Evolutionary conservation across 2,888 invertebrate species (phyloP).

Genomic region (Caenorhabditis auriculariae): DNA sequence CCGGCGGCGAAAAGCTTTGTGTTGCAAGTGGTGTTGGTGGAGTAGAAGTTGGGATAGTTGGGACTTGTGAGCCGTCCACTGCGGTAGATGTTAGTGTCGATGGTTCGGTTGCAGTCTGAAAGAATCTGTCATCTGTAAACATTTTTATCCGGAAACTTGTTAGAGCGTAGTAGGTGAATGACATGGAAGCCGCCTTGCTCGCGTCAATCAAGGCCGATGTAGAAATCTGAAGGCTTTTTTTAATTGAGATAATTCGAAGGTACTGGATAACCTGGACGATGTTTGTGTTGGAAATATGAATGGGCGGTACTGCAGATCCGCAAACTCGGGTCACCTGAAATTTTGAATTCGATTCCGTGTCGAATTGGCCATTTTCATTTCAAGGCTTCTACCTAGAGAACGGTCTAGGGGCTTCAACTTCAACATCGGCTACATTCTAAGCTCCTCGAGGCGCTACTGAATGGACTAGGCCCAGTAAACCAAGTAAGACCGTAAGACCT

Average conservation of each 20-base stretch:
- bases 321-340: too few relatives aligned
- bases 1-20: conserved; percentile 36
- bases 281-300: conserved; percentile 33
- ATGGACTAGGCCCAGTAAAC: too few relatives aligned
- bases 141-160: conserved; percentile 17
- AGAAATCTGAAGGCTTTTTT: conserved; percentile 36
- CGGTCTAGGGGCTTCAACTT: too few relatives aligned
- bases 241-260: conserved; percentile 34
- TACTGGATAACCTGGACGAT: conserved; percentile 35
- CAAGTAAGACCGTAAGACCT: too few relatives aligned
- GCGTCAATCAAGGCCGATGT: conserved; percentile 32
- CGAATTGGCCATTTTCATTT: too few relatives aligned
- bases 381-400: too few relatives aligned
- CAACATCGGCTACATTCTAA: too few relatives aligned
- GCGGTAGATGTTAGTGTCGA: conserved; percentile 26
- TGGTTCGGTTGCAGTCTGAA: conserved; percentile 60
- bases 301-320: conserved; percentile 6
- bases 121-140: conserved; percentile 4
- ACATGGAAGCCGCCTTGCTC: conserved; percentile 26
- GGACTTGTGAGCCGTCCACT: conserved; percentile 52
- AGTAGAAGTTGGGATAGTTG: conserved; percentile 53
- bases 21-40: conserved; percentile 44
- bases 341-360: too few relatives aligned
- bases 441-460: too few relatives aligned
- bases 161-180: conserved; percentile 26